phyloP scores from a whole-genome alignment of 2,797 vertebrate genomes.

The Emydoidea blandingii region DNA sequence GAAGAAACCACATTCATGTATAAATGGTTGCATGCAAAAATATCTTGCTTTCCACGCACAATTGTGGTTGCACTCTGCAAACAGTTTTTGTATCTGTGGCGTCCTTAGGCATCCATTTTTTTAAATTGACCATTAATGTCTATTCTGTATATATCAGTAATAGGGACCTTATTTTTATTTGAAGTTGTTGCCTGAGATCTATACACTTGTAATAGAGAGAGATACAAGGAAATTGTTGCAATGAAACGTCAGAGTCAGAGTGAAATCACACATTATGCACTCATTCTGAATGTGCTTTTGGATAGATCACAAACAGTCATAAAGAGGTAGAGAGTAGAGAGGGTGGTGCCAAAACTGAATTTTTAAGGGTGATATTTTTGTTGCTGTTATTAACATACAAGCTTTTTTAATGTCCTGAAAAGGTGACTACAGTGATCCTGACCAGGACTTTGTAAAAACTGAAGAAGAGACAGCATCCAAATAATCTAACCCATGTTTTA shows the following conservation, averaged over 20 bases:
- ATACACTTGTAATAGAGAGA: background rate
- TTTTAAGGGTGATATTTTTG: background rate
- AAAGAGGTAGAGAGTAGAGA: background rate
- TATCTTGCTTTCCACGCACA: background rate
- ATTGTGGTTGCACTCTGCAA: background rate
- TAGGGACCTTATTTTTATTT: background rate
- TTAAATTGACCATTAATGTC: background rate
- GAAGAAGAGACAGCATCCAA: background rate
- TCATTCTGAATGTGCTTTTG: slow-evolving; percentile 34
- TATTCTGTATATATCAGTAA: background rate
- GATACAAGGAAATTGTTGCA: background rate
- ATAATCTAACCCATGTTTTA: background rate
- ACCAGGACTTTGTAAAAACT: background rate
- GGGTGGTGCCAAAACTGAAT: background rate
- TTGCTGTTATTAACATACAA: background rate
- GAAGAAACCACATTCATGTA: background rate
- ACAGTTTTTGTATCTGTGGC: background rate
- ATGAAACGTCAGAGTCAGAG: slow-evolving; percentile 2
- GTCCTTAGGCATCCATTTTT: background rate
- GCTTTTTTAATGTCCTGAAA: background rate
- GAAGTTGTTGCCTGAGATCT: background rate
- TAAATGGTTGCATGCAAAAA: background rate
- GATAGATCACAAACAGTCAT: background rate
- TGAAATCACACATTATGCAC: background rate
- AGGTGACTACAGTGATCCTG: background rate